phyloP scores from a whole-genome alignment of 2,113 vertebrate genomes.

The Anseranas semipalmata region DNA sequence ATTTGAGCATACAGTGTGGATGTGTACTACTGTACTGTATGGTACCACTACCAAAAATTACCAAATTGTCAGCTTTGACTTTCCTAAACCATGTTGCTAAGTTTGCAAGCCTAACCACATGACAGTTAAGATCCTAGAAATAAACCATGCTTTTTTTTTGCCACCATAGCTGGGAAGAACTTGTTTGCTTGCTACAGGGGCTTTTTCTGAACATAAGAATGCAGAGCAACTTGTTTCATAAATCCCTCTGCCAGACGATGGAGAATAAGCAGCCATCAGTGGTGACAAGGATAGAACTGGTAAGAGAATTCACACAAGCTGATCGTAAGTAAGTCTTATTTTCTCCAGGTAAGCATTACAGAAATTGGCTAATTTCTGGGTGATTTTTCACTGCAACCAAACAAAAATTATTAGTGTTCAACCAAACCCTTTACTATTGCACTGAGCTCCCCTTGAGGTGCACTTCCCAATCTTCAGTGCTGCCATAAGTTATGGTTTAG shows the following conservation, averaged over 20 bases:
- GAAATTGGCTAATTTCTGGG: not conserved
- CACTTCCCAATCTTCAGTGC: not conserved
- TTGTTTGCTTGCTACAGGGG: not conserved
- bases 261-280: not conserved
- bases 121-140: not conserved
- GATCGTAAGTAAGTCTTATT: not conserved
- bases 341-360: not conserved
- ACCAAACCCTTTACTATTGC: rapidly evolving
- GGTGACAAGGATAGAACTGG: not conserved
- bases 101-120: not conserved
- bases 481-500: rapidly evolving
- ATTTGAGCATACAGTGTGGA: not conserved
- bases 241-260: not conserved
- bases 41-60: too few species aligned
- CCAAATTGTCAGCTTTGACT: not conserved
- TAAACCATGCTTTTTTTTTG: not conserved
- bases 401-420: not conserved
- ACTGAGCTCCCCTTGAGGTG: rapidly evolving
- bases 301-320: not conserved
- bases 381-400: not conserved
- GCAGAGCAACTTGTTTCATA: not conserved
- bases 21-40: not conserved
- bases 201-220: not conserved
- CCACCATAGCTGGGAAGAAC: not conserved
- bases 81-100: not conserved